phyloP scores from a whole-genome alignment of 2,888 invertebrate species.

The Neria commutata region DNA sequence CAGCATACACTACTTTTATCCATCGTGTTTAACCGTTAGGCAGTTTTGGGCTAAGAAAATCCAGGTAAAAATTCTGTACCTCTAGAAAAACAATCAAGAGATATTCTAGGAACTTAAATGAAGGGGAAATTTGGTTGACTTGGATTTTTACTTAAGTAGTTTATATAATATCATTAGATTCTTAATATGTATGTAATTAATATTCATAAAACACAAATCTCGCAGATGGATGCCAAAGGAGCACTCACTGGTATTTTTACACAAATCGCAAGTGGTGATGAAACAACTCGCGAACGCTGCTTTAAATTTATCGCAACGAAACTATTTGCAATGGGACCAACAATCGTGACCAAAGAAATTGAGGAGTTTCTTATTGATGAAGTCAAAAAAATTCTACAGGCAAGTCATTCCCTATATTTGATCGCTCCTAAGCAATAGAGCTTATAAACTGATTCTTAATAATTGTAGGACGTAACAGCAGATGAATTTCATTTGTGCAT shows the following conservation, averaged over 20 bases:
- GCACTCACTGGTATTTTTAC: slow-evolving; percentile 72
- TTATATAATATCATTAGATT: no score
- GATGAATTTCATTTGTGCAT: slow-evolving; percentile 91
- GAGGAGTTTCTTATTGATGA: slow-evolving; percentile 84
- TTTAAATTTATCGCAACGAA: slow-evolving; percentile 87
- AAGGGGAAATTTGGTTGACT: no score
- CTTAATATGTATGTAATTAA: no score
- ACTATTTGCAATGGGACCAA: slow-evolving; percentile 78
- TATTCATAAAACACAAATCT: no score
- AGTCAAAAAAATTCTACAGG: slow-evolving; percentile 84
- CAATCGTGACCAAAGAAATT: slow-evolving; percentile 80
- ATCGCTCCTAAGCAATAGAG: background rate
- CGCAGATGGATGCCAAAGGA: slow-evolving; percentile 62
- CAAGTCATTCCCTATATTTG: slow-evolving; percentile 42
- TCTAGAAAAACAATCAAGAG: no score
- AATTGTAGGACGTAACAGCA: slow-evolving; percentile 80
- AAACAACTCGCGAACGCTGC: slow-evolving; percentile 81
- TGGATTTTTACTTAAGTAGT: no score
- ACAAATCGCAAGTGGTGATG: slow-evolving; percentile 73
- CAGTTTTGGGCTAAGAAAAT: background rate
- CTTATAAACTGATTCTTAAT: background rate
- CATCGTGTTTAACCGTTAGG: no score
- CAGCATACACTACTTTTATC: background rate
- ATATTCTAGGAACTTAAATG: no score
- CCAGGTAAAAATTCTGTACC: no score